A percentile compares a stretch with the other conserved stretches of the same genome.
phyloP scores from a whole-genome alignment of 2,888 invertebrate genomes.

The Lamellibrachia columna region DNA sequence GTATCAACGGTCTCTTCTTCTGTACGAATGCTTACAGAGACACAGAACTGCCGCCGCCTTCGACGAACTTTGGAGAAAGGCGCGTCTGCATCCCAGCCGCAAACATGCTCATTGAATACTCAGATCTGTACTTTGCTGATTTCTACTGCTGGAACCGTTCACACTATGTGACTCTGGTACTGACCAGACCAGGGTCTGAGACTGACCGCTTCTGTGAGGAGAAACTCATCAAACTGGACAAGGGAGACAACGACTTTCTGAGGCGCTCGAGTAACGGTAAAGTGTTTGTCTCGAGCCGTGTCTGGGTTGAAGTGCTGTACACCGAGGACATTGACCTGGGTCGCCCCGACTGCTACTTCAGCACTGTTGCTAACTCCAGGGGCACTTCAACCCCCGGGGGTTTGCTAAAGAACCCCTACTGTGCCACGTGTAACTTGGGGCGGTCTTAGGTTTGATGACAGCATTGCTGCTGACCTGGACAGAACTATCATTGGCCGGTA shows the following conservation, averaged over 20 bases:
- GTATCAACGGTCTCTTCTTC: slow-evolving; percentile 32
- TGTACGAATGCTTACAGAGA: neutral
- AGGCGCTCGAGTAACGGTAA: neutral
- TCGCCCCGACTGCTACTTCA: neutral
- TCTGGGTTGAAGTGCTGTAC: slow-evolving; percentile 29
- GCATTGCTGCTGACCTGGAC: neutral
- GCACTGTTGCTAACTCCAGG: neutral
- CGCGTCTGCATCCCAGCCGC: slow-evolving; percentile 22
- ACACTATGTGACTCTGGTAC: slow-evolving; percentile 23
- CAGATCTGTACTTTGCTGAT: slow-evolving; percentile 31
- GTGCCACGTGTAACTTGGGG: slow-evolving; percentile 25
- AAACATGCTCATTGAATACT: neutral
- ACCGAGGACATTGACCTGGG: slow-evolving; percentile 26
- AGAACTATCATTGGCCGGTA: neutral
- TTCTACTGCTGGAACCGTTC: slow-evolving; percentile 29
- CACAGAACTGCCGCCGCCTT: neutral
- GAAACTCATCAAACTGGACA: neutral
- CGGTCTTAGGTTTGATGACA: too few species aligned
- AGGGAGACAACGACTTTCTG: neutral
- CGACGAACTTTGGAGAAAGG: slow-evolving; percentile 22
- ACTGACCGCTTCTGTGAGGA: slow-evolving; percentile 25
- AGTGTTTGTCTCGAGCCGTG: neutral
- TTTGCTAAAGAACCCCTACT: slow-evolving; percentile 20
- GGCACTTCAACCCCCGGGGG: slow-evolving; percentile 26
- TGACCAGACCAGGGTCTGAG: neutral